These are phyloP conservation scores for Onychomys leucogaster DNA, from an alignment of 2,797 vertebrate species.

Conservation along the genomic window DNA sequence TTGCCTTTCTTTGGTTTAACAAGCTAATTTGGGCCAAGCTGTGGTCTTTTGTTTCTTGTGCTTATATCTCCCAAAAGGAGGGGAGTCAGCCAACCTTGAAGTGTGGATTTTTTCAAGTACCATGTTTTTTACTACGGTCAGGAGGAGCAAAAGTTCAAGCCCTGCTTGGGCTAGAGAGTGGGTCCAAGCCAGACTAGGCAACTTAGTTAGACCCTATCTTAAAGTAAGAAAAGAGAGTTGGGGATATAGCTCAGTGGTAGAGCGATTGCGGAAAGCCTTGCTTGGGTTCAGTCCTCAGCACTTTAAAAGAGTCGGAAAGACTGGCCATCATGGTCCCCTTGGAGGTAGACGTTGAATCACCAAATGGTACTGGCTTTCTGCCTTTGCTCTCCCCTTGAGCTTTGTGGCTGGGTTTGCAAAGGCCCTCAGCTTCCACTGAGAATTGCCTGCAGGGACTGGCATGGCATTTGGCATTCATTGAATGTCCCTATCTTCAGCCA, in stretches of 20 bases:
- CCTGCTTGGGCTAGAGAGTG: background rate
- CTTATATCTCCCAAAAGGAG: slow-evolving; percentile 2
- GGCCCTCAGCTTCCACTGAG: background rate
- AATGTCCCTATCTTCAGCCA: background rate
- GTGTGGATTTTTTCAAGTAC: background rate
- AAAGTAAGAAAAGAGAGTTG: background rate
- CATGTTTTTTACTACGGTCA: background rate
- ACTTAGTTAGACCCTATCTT: background rate
- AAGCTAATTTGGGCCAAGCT: background rate
- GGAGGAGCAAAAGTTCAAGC: background rate
- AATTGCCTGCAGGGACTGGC: background rate
- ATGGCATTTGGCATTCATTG: background rate
- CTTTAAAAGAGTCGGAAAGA: background rate
- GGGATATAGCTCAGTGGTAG: background rate
- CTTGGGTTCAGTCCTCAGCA: background rate
- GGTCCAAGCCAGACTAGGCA: background rate
- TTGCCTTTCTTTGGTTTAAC: background rate
- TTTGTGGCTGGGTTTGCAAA: background rate
- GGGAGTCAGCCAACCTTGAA: background rate
- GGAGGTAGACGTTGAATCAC: background rate
- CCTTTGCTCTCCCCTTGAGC: background rate
- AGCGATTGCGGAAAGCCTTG: background rate
- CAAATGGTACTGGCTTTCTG: background rate
- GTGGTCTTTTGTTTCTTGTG: background rate
- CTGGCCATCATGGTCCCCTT: rapidly evolving